Conservation (phyloP, 2,797 vertebrate genomes). For the Aplochiton taeniatus region DNA sequence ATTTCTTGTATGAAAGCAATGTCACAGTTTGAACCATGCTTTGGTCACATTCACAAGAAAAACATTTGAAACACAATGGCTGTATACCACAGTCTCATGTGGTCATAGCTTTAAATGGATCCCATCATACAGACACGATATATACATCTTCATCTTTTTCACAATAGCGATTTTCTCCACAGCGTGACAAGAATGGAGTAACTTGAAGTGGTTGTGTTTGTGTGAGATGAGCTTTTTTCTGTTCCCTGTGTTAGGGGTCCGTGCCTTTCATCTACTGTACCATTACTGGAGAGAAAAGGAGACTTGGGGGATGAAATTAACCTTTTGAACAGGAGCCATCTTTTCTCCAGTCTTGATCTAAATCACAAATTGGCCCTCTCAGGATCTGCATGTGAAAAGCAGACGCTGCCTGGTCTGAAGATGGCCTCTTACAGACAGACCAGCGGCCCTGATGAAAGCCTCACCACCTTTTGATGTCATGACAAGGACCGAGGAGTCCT, state of each 20-base stretch:
- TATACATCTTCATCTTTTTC: too few relatives aligned
- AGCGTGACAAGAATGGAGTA: conserved; percentile 15
- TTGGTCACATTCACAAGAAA: too few relatives aligned
- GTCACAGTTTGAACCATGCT: too few relatives aligned
- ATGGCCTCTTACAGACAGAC: conserved; percentile 49
- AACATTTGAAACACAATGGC: too few relatives aligned
- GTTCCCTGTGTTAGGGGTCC: conserved; percentile 23
- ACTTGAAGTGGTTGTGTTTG: background rate
- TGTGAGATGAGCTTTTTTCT: conserved; percentile 1
- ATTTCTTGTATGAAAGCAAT: too few relatives aligned
- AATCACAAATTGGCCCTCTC: conserved; percentile 67
- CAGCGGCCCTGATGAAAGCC: conserved; percentile 61
- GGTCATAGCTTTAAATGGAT: too few relatives aligned
- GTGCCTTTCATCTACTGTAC: conserved; percentile 52
- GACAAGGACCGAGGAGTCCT: conserved; percentile 64
- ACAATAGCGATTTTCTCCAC: background rate
- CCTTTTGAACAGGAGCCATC: conserved; percentile 54
- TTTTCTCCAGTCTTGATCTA: conserved; percentile 57
- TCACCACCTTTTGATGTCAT: conserved; percentile 63
- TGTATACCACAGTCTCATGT: too few relatives aligned
- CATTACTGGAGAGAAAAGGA: conserved; percentile 30
- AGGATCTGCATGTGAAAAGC: conserved; percentile 70
- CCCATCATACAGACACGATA: too few relatives aligned
- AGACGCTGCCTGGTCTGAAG: conserved; percentile 46
- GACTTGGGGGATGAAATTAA: conserved; percentile 50